A percentile compares a stretch with the other conserved stretches of the same genome.
These are phyloP conservation scores for Aphidius gifuensis DNA, from an alignment of 1,140 invertebrate species.

Conservation along the genomic window DNA sequence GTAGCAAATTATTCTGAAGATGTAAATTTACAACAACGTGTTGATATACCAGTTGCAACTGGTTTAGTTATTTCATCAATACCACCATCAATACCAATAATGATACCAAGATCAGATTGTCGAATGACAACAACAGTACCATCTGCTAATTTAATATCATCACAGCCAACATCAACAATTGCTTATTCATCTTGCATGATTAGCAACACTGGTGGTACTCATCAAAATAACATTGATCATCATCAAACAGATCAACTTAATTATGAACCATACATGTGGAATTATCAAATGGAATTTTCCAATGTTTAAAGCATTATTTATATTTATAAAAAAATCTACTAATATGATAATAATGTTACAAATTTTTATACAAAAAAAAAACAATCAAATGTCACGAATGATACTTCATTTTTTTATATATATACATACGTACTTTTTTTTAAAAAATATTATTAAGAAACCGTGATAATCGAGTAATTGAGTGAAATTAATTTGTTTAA, in stretches of 20 bases:
- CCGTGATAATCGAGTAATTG: no score
- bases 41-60: slow-evolving; percentile 33
- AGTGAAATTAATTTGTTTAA: no score
- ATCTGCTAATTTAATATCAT: slow-evolving; percentile 28
- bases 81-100: slow-evolving; percentile 21
- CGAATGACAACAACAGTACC: slow-evolving; percentile 41
- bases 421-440: no score
- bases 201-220: slow-evolving; percentile 39
- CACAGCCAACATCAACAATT: slow-evolving; percentile 16
- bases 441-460: no score
- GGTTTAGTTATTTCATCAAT: no score
- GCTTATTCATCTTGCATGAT: slow-evolving; percentile 49
- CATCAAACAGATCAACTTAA: slow-evolving; percentile 49
- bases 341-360: neutral
- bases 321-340: no score
- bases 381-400: neutral
- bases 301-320: no score
- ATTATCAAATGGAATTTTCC: slow-evolving; percentile 36
- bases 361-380: neutral
- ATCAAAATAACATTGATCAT: no score
- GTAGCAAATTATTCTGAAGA: slow-evolving; percentile 37
- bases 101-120: slow-evolving; percentile 31
- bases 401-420: no score
- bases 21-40: slow-evolving; percentile 37
- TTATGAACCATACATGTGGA: slow-evolving; percentile 54